These are phyloP conservation scores for Apodemia duryi DNA, from an alignment of 2,888 invertebrate species.

Conservation along the genomic window DNA sequence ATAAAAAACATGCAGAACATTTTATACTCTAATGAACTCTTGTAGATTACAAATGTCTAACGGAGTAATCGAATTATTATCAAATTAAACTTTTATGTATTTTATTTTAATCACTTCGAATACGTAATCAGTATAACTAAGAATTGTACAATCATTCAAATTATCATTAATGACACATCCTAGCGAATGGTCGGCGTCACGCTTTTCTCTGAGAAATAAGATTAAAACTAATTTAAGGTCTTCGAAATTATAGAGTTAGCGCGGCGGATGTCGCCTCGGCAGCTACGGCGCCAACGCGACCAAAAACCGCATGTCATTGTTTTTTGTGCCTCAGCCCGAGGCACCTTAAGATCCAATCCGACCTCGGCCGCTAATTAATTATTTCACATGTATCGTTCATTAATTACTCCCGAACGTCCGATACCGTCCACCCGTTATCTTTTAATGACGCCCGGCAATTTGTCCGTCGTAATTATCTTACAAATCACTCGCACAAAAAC, in stretches of 20 bases:
- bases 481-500: slow-evolving; percentile 67
- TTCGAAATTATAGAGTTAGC: slow-evolving; percentile 72
- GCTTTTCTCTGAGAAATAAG: slow-evolving; percentile 66
- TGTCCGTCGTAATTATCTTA: slow-evolving; percentile 74
- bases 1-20: neutral
- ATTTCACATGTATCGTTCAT: slow-evolving; percentile 78
- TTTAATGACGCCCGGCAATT: slow-evolving; percentile 73
- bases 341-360: slow-evolving; percentile 58
- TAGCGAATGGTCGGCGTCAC: slow-evolving; percentile 67
- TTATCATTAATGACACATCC: slow-evolving; percentile 76
- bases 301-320: slow-evolving; percentile 77
- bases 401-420: slow-evolving; percentile 65
- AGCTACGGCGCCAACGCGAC: slow-evolving; percentile 64
- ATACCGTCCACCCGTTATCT: slow-evolving; percentile 65
- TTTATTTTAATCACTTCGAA: slow-evolving; percentile 21
- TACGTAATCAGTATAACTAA: slow-evolving; percentile 33
- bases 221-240: slow-evolving; percentile 77
- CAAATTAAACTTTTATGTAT: slow-evolving; percentile 16
- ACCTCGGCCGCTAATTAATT: slow-evolving; percentile 73
- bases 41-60: neutral
- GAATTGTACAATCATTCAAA: slow-evolving; percentile 62
- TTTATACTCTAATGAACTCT: neutral
- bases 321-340: slow-evolving; percentile 69
- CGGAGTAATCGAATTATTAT: neutral
- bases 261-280: slow-evolving; percentile 69